Evolutionary conservation across 2,797 vertebrate species (phyloP).

Genomic region (Sternarchorhynchus goeldii): DNA sequence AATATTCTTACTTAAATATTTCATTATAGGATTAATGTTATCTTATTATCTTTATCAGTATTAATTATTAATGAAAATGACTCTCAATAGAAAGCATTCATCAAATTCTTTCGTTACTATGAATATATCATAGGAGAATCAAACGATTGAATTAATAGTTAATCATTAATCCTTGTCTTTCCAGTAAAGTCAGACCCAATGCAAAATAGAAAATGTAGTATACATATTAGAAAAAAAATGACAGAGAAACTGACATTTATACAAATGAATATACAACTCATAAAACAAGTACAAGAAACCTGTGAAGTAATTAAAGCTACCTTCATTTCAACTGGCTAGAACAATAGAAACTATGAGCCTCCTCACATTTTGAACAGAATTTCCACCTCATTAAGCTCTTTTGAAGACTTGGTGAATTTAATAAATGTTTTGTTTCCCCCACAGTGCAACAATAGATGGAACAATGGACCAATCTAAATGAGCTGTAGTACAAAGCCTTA

Average conservation of each 20-base stretch:
- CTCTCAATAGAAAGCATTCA: too few species aligned
- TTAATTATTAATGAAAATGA: too few species aligned
- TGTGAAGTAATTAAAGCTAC: too few species aligned
- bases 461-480: conserved; percentile 35
- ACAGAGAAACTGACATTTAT: conserved; percentile 9
- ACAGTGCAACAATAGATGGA: conserved; percentile 22
- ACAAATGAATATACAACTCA: not conserved
- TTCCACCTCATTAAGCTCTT: conserved; percentile 45
- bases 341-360: conserved; percentile 30
- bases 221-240: conserved; percentile 1
- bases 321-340: not conserved
- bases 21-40: conserved; percentile 4
- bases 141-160: conserved; percentile 27
- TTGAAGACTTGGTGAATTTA: conserved; percentile 35
- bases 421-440: conserved; percentile 33
- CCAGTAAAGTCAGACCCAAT: conserved; percentile 10
- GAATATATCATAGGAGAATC: conserved; percentile 10
- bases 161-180: conserved; percentile 25
- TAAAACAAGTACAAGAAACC: conserved; percentile 18
- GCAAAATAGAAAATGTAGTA: conserved; percentile 31
- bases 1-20: conserved; percentile 9
- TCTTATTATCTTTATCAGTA: too few species aligned
- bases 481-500: conserved; percentile 35
- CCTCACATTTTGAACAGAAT: conserved; percentile 27
- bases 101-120: not conserved